phyloP scores from a whole-genome alignment of 2,888 invertebrate species.

The Euclidia mi region DNA sequence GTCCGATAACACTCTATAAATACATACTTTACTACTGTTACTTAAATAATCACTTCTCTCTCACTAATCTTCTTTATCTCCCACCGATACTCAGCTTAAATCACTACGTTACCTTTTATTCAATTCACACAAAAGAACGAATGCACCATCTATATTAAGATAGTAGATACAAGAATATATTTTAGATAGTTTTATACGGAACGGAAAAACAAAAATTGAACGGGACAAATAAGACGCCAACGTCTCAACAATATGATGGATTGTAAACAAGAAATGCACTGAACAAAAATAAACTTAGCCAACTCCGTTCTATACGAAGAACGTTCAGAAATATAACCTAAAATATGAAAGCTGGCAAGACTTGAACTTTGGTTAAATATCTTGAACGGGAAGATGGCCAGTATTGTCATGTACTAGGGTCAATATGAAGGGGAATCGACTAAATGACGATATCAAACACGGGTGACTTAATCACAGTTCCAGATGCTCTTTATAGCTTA shows the following conservation, averaged over 20 bases:
- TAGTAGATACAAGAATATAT: no score
- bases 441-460: slow-evolving; percentile 23
- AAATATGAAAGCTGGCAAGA: slow-evolving; percentile 65
- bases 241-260: slow-evolving; percentile 80
- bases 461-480: slow-evolving; percentile 13
- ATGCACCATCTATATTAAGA: no score
- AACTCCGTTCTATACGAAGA: slow-evolving; percentile 70
- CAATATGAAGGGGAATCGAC: slow-evolving; percentile 23
- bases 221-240: slow-evolving; percentile 69
- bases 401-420: slow-evolving; percentile 26
- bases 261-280: slow-evolving; percentile 80
- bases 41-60: no score
- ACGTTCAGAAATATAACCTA: slow-evolving; percentile 70
- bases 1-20: no score
- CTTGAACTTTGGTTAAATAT: slow-evolving; percentile 72
- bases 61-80: no score
- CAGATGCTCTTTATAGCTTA: background rate
- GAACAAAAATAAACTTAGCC: slow-evolving; percentile 79
- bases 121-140: no score
- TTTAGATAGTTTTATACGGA: slow-evolving; percentile 56
- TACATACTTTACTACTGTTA: no score
- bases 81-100: no score
- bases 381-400: slow-evolving; percentile 46
- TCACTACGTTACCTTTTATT: no score
- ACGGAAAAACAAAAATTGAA: slow-evolving; percentile 70